These are phyloP conservation scores for Apantesis nais DNA, from an alignment of 2,888 invertebrate species.

Conservation along the genomic window DNA sequence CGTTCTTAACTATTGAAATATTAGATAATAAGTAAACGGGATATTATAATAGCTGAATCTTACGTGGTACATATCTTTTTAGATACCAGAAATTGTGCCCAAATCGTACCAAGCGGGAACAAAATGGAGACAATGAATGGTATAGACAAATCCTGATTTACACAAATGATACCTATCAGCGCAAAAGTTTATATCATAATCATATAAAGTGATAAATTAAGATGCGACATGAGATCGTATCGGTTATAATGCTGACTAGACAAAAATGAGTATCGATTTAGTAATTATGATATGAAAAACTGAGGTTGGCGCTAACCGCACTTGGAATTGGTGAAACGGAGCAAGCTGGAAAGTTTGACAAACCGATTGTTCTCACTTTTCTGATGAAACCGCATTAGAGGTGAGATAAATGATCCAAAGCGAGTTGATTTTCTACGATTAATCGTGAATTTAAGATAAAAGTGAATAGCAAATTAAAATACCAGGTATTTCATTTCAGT, in stretches of 20 bases:
- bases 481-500: background rate
- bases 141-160: no score
- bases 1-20: no score
- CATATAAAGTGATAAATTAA: background rate
- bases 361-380: conserved; percentile 55
- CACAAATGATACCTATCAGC: no score
- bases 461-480: conserved; percentile 5
- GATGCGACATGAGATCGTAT: background rate
- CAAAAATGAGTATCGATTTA: conserved; percentile 11
- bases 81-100: no score
- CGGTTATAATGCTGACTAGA: background rate
- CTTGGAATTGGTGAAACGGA: conserved; percentile 39
- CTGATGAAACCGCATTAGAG: conserved; percentile 51
- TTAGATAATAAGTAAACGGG: background rate
- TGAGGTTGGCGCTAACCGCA: conserved; percentile 39
- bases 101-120: background rate
- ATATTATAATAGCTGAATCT: background rate
- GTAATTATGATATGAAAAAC: conserved; percentile 33
- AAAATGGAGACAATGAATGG: no score
- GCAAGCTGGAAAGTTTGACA: conserved; percentile 52
- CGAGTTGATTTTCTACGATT: conserved; percentile 34
- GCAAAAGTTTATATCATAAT: background rate
- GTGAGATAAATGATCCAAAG: conserved; percentile 39
- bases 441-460: conserved; percentile 16
- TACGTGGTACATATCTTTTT: background rate